Evolutionary conservation across 2,797 vertebrate species (phyloP), one percentile per base, ranked within the genome.

Genomic region (Melanogrammus aeglefinus): DNA sequence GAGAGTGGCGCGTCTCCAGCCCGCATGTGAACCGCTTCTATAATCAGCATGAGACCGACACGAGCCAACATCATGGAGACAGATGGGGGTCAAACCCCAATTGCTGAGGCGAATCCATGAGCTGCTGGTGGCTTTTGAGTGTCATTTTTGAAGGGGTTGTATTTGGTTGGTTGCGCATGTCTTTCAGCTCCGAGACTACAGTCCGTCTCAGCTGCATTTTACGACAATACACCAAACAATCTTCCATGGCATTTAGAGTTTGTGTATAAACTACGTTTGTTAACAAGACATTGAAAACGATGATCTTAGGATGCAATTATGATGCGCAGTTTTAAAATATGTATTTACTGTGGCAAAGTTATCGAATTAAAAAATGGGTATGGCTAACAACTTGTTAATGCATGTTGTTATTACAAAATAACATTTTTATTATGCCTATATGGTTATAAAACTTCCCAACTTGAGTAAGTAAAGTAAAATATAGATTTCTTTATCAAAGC

Each of bases 41-140:
- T 83, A 44, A 82, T 51, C 35, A 83, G 86, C 91, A 87, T 91
- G 92, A 91, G 90, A 74, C 91, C 82, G 91, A 88, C 92, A 92
- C 92, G 90, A 91, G 91, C 90, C 89, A 86, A 10, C 44, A 63
- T 9, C 6, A 69, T 70, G 21, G 33, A 79, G 80, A 76, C 85
- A 91, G 87, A 90, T 86, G 90, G 90, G 77, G 77, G 79, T 5
- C 66, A 8, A 35, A 77, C 78, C 71, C 75, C 82, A 12, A 4
- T 80, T 38, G 80, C 0, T 84, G 82, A 87, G 35, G 88, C 83
- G 82, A 84, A 75, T 88, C 84, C 57, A 70, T 78, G 86, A 79
- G 77, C 86, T 76, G 5, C 70, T 35, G 77, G 14, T 24, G 78
- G 47, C 72, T 83, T 83, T 35, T 33, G 27, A 14, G 31, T 33